Evolutionary conservation across 2,797 vertebrate genomes (phyloP).

Genomic region (Syndactyla subalaris): DNA sequence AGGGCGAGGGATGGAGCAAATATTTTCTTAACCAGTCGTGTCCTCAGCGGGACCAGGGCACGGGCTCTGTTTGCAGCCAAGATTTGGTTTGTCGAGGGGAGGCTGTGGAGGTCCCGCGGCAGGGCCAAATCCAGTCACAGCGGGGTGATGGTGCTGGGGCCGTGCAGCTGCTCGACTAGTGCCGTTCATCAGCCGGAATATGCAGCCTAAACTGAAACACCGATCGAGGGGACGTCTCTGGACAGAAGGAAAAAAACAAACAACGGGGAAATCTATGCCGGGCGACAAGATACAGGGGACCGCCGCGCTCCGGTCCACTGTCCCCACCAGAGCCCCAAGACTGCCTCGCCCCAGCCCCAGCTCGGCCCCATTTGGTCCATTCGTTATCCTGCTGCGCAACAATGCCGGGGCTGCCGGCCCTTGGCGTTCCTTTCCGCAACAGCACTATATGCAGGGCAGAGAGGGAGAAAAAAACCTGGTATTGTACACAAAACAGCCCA

Average conservation of each 20-base stretch:
- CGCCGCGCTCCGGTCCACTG: rapidly evolving
- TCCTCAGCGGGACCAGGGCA: neutral
- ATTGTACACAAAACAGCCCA: rapidly evolving
- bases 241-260: neutral
- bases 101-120: neutral
- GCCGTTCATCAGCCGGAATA: neutral
- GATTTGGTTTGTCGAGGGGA: neutral
- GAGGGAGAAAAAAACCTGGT: too few species aligned
- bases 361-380: neutral
- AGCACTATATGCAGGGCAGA: rapidly evolving
- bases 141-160: neutral
- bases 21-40: neutral
- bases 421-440: neutral
- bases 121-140: neutral
- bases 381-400: neutral
- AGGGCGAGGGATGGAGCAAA: neutral
- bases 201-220: neutral
- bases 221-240: neutral
- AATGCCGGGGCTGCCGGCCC: neutral
- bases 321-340: neutral
- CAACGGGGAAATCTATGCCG: neutral
- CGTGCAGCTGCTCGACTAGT: neutral
- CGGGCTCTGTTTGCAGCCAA: neutral
- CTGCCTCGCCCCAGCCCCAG: neutral
- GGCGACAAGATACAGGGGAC: neutral